phyloP scores from a whole-genome alignment of 2,797 vertebrate genomes.

The Acipenser oxyrinchus region DNA sequence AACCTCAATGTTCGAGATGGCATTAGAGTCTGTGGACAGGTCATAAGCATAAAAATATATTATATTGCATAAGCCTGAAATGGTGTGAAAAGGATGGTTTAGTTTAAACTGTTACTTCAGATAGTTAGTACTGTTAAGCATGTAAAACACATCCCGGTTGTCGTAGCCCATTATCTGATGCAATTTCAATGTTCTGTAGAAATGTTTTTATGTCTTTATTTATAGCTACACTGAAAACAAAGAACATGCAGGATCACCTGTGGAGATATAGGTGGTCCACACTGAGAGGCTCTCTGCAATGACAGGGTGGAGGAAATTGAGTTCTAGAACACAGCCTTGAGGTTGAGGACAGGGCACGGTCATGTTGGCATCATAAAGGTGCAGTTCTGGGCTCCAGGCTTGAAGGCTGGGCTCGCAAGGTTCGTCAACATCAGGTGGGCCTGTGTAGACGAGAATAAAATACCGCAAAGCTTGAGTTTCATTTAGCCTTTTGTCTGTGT shows the following conservation, averaged over 20 bases:
- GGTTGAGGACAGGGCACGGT: conserved; percentile 80
- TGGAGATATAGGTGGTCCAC: conserved; percentile 87
- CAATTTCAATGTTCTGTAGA: too few relatives aligned
- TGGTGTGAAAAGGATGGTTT: neutral
- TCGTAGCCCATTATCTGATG: too few relatives aligned
- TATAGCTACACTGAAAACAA: neutral
- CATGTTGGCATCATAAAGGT: conserved; percentile 84
- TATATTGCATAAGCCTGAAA: neutral
- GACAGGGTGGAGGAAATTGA: conserved; percentile 73
- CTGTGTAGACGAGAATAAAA: conserved; percentile 41
- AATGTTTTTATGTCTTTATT: too few relatives aligned
- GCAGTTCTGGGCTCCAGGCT: conserved; percentile 93
- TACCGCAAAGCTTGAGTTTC: neutral
- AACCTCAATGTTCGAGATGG: conserved; percentile 72
- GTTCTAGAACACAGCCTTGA: conserved; percentile 79
- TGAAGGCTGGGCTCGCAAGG: conserved; percentile 90
- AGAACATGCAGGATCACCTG: conserved; percentile 35
- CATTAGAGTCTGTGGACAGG: conserved; percentile 50
- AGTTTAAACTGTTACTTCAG: too few relatives aligned
- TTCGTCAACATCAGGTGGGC: conserved; percentile 87
- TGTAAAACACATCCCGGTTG: too few relatives aligned
- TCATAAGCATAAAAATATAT: neutral
- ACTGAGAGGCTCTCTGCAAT: conserved; percentile 72
- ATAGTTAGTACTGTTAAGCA: too few relatives aligned
- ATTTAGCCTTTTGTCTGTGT: too few relatives aligned